Conservation (phyloP, 2,113 vertebrate genomes). For the Acrocephalus arundinaceus region DNA sequence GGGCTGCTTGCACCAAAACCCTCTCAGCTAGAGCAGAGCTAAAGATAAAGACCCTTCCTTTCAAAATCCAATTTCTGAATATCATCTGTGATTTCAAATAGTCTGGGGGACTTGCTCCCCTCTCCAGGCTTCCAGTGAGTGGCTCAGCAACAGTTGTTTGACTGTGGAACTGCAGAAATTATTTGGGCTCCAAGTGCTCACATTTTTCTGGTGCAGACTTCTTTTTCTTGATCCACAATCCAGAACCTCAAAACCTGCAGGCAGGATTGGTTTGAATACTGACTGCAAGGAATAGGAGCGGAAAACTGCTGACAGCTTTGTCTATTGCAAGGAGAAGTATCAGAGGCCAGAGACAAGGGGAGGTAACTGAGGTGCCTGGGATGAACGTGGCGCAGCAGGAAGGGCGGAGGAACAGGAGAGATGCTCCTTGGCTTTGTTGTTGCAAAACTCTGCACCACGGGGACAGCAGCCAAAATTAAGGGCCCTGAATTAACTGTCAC, state of each 20-base stretch:
- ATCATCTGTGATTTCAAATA: background rate
- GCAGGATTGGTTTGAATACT: background rate
- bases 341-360: background rate
- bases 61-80: background rate
- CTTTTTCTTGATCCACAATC: background rate
- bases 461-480: background rate
- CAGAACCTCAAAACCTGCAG: background rate
- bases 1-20: background rate
- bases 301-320: background rate
- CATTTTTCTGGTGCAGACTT: background rate
- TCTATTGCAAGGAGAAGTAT: background rate
- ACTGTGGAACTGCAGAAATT: background rate
- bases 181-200: background rate
- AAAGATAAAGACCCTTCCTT: background rate
- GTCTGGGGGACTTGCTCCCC: background rate
- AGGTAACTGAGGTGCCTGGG: background rate
- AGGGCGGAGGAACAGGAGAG: background rate
- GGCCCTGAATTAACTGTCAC: background rate
- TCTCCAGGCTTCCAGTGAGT: background rate
- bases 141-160: background rate
- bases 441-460: background rate
- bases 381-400: rapidly evolving
- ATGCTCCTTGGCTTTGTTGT: background rate
- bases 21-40: background rate
- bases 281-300: background rate